Conservation (phyloP, 92 coral and sea anemone genomes). For the Plumapathes pennacea region DNA sequence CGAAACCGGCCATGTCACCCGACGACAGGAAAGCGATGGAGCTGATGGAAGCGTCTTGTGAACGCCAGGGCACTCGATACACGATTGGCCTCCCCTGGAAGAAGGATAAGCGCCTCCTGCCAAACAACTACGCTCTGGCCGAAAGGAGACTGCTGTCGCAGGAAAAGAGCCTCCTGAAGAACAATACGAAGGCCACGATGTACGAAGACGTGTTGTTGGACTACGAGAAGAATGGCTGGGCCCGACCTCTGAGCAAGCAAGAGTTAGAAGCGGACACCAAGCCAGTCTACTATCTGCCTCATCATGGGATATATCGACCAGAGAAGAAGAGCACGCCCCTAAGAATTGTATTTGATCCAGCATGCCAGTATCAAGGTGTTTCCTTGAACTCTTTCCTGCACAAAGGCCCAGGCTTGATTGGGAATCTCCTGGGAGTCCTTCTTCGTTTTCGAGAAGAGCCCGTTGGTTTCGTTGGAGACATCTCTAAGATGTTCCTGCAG, state of each 20-base stretch:
- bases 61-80: slow-evolving; percentile 8
- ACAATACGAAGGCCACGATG: slow-evolving; percentile 25
- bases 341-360: slow-evolving; percentile 46
- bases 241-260: slow-evolving; percentile 14
- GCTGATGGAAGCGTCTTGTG: slow-evolving; percentile 26
- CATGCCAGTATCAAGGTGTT: slow-evolving; percentile 20
- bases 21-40: slow-evolving; percentile 43
- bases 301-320: slow-evolving; percentile 18
- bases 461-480: slow-evolving; percentile 39
- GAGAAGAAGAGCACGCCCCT: slow-evolving; percentile 29
- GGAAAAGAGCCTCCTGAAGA: slow-evolving; percentile 21
- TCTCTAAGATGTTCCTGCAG: slow-evolving; percentile 58
- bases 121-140: slow-evolving; percentile 29
- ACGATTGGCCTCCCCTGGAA: slow-evolving; percentile 38
- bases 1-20: slow-evolving; percentile 15
- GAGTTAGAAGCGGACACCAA: slow-evolving; percentile 13
- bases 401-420: slow-evolving; percentile 37
- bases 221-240: slow-evolving; percentile 23
- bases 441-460: slow-evolving; percentile 50
- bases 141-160: slow-evolving; percentile 17
- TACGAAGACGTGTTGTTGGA: slow-evolving; percentile 19
- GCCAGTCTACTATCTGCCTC: slow-evolving; percentile 46
- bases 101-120: slow-evolving; percentile 15
- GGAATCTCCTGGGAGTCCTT: slow-evolving; percentile 40
- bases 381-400: slow-evolving; percentile 25